Percentiles rank a stretch among this genome's conserved stretches.
phyloP scores from a whole-genome alignment of 2,888 invertebrate genomes.

The Perithous albicinctus region DNA sequence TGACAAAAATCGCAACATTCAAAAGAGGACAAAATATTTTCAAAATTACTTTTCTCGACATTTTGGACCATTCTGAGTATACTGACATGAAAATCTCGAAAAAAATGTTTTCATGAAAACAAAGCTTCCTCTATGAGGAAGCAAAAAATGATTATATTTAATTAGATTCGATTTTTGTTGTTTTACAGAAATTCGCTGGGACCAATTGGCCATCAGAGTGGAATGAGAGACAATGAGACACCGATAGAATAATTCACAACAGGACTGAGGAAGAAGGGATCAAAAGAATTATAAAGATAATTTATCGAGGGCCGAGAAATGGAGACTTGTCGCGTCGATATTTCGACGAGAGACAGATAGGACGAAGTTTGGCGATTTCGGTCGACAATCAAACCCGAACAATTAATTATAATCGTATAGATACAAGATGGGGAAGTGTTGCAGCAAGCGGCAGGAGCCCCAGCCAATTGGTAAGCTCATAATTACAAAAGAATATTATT shows the following conservation, averaged over 20 bases:
- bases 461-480: constrained; percentile 87
- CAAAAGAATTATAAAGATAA: not conserved
- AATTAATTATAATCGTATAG: constrained; percentile 12
- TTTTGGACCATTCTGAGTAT: no score
- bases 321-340: constrained; percentile 64
- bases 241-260: not conserved
- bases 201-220: constrained; percentile 43
- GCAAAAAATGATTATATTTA: not conserved
- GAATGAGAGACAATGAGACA: constrained; percentile 15
- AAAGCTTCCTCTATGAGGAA: no score
- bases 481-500: constrained; percentile 17
- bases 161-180: no score
- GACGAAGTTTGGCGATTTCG: constrained; percentile 40
- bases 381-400: constrained; percentile 38
- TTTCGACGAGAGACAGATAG: constrained; percentile 67
- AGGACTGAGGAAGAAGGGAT: constrained; percentile 1
- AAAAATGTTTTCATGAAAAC: no score
- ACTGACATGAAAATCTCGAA: not conserved
- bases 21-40: no score
- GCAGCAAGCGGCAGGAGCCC: constrained; percentile 93
- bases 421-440: constrained; percentile 92
- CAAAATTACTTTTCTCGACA: no score
- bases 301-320: constrained; percentile 38
- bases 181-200: constrained; percentile 53
- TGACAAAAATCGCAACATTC: no score